A percentile compares a stretch with the other conserved stretches of the same genome.
Conservation (phyloP, 2,797 vertebrate genomes). For the Staurois parvus region DNA sequence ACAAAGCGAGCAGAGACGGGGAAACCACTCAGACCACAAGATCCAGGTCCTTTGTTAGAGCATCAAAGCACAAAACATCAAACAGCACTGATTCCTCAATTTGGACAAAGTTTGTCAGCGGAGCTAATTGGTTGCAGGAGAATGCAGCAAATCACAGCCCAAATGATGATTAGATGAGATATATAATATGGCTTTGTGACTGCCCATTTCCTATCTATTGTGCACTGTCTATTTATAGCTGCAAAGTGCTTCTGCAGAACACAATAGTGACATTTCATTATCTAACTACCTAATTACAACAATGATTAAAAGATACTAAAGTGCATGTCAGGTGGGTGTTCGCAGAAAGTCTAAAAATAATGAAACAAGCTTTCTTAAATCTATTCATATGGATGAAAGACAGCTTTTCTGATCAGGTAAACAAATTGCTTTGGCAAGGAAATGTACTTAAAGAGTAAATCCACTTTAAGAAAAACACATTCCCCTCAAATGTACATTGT, state of each 20-base stretch:
- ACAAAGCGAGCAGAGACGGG: slow-evolving; percentile 25
- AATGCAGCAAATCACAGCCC: slow-evolving; percentile 39
- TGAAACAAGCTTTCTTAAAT: not conserved
- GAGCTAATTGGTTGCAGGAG: slow-evolving; percentile 59
- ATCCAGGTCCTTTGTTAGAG: slow-evolving; percentile 55
- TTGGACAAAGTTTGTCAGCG: slow-evolving; percentile 56
- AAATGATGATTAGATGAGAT: slow-evolving; percentile 51
- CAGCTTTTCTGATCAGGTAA: not conserved
- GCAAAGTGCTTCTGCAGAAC: slow-evolving; percentile 10
- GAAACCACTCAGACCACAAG: slow-evolving; percentile 43
- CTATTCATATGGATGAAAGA: not conserved
- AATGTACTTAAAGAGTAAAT: too few relatives aligned
- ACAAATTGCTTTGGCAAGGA: too few relatives aligned
- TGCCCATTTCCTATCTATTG: slow-evolving; percentile 55
- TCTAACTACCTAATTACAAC: slow-evolving; percentile 34
- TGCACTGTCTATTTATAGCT: slow-evolving; percentile 44
- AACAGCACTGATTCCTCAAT: slow-evolving; percentile 51
- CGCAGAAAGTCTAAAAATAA: slow-evolving; percentile 32
- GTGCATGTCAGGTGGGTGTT: slow-evolving; percentile 5
- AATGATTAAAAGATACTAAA: slow-evolving; percentile 44
- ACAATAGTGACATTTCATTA: slow-evolving; percentile 47
- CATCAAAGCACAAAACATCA: slow-evolving; percentile 59
- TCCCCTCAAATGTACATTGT: too few relatives aligned
- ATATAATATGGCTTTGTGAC: slow-evolving; percentile 30
- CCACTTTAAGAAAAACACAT: too few relatives aligned